Percentiles rank a stretch among this genome's conserved stretches.
Conservation (phyloP, 2,797 vertebrate genomes). For the Podargus strigoides region DNA sequence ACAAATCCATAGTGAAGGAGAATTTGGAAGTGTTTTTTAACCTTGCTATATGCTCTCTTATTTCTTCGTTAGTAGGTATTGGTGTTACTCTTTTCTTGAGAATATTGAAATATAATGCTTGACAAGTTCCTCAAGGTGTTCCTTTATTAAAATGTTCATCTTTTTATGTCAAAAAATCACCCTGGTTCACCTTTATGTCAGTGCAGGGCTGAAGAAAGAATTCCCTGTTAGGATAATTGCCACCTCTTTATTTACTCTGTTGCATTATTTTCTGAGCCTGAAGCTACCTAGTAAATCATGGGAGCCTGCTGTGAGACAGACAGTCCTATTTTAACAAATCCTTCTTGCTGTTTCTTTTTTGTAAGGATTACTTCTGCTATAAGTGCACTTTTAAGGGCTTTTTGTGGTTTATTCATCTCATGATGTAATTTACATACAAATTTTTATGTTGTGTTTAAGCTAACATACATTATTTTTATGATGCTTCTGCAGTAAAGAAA, state of each 20-base stretch:
- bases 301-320: slow-evolving; percentile 5
- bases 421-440: neutral
- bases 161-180: neutral
- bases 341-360: neutral
- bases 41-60: neutral
- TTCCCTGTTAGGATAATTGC: neutral
- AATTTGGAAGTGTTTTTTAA: neutral
- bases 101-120: neutral
- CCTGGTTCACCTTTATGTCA: neutral
- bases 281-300: slow-evolving; percentile 9
- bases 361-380: neutral
- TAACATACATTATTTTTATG: neutral
- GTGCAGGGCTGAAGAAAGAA: neutral
- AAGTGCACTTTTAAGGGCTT: neutral
- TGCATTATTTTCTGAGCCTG: slow-evolving; percentile 2
- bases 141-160: neutral
- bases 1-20: neutral
- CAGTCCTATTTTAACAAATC: neutral
- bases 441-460: neutral
- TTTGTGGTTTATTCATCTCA: neutral
- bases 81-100: neutral
- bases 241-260: neutral
- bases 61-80: neutral
- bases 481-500: neutral
- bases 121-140: neutral